These are phyloP conservation scores for Aricia artaxerxes DNA, from an alignment of 2,888 invertebrate species.

Conservation along the genomic window DNA sequence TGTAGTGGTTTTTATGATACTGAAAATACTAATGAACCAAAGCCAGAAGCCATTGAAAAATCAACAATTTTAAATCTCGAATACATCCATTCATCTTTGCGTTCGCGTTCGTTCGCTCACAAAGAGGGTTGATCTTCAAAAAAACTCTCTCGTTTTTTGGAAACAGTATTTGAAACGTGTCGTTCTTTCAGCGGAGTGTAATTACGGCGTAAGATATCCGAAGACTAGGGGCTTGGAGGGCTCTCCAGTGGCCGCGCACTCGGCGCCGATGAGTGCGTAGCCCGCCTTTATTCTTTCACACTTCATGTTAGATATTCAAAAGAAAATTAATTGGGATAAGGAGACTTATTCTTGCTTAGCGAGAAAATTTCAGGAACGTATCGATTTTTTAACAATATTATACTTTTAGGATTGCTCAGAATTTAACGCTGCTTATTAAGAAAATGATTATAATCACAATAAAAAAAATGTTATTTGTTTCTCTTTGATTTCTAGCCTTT, in stretches of 20 bases:
- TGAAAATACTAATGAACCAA: neutral
- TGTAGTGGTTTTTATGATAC: neutral
- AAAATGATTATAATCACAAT: no score
- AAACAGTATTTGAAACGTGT: conserved; percentile 62
- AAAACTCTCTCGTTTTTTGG: conserved; percentile 56
- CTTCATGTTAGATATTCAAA: conserved; percentile 70
- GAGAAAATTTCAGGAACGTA: neutral
- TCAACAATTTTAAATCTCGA: conserved; percentile 17
- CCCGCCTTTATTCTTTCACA: conserved; percentile 60
- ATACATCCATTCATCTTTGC: conserved; percentile 27
- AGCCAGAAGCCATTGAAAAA: neutral
- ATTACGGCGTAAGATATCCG: conserved; percentile 79
- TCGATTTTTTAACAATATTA: neutral
- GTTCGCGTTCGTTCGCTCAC: conserved; percentile 36
- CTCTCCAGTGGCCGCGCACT: conserved; percentile 69
- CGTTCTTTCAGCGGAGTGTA: conserved; percentile 69
- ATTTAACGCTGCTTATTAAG: neutral
- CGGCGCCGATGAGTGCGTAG: conserved; percentile 70
- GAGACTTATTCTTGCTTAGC: conserved; percentile 30
- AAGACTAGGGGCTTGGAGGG: conserved; percentile 68
- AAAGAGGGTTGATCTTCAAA: conserved; percentile 57
- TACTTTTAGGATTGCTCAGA: neutral
- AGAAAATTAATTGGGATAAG: conserved; percentile 63
- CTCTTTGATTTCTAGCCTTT: no score
- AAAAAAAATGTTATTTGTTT: no score